These are phyloP conservation scores for Hystrix brachyura DNA, from an alignment of 2,113 vertebrate genomes.

Conservation along the genomic window DNA sequence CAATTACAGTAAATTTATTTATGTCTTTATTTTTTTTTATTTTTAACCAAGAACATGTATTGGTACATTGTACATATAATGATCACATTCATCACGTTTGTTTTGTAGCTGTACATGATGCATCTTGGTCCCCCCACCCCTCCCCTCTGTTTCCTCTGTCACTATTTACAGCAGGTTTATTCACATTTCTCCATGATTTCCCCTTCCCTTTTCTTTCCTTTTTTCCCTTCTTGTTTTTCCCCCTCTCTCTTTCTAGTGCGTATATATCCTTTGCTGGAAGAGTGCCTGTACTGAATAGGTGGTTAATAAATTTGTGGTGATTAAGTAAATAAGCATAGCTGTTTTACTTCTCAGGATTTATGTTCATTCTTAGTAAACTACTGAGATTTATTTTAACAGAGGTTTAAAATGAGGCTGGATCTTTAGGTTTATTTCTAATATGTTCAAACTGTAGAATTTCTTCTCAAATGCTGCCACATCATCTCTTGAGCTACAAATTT, in stretches of 20 bases:
- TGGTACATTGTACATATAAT: no score
- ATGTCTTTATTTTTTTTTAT: not conserved
- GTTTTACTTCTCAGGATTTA: not conserved
- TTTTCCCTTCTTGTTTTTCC: no score
- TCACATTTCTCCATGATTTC: no score
- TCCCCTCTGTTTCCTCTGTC: no score
- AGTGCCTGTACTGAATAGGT: not conserved
- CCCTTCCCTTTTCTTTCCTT: no score
- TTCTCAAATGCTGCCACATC: not conserved
- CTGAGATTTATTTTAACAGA: not conserved
- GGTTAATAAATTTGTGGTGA: conserved; percentile 20
- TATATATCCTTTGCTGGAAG: not conserved
- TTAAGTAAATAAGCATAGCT: conserved; percentile 46
- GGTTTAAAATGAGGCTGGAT: not conserved
- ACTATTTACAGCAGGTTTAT: no score
- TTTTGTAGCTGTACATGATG: no score
- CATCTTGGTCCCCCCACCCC: no score
- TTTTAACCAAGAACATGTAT: no score
- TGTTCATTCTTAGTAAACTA: conserved; percentile 5
- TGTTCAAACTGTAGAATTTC: not conserved
- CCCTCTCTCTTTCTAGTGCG: not conserved
- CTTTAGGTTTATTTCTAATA: not conserved
- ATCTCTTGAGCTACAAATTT: not conserved
- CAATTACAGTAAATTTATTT: not conserved
- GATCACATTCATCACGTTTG: no score